phyloP scores from a whole-genome alignment of 2,888 invertebrate species.

The Meta bourneti region DNA sequence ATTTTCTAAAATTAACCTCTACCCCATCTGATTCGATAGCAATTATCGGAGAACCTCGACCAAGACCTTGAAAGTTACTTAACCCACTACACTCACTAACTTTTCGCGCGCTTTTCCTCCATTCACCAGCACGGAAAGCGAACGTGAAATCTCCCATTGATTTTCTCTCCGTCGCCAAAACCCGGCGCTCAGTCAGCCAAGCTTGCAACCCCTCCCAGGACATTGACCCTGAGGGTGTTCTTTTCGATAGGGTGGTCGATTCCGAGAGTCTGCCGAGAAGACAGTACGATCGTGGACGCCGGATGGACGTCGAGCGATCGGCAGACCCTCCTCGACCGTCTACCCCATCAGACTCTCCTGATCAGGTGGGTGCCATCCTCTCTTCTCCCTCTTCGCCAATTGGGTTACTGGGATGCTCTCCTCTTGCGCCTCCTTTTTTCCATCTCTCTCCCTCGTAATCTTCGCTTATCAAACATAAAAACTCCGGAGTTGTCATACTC shows the following conservation, averaged over 20 bases:
- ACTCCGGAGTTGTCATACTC: neutral
- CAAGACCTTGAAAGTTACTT: neutral
- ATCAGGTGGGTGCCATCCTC: constrained; percentile 65
- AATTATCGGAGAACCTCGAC: neutral
- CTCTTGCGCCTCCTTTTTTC: constrained; percentile 58
- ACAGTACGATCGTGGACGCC: constrained; percentile 23
- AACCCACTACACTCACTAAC: neutral
- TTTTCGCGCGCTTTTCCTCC: neutral
- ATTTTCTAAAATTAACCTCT: too few species aligned
- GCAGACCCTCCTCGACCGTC: constrained; percentile 34
- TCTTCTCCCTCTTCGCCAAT: constrained; percentile 44
- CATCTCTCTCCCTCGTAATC: neutral
- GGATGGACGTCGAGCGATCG: constrained; percentile 50
- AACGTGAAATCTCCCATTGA: constrained; percentile 34
- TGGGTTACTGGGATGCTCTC: constrained; percentile 71
- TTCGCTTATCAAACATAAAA: neutral
- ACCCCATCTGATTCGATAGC: neutral
- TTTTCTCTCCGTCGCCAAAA: constrained; percentile 52
- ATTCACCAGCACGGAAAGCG: neutral
- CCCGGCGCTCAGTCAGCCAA: constrained; percentile 31
- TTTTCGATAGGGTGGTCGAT: constrained; percentile 68
- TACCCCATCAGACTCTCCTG: constrained; percentile 53
- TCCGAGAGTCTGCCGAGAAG: constrained; percentile 52
- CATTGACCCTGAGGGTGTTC: constrained; percentile 69
- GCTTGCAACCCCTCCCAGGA: constrained; percentile 55